Evolutionary conservation across 2,888 invertebrate species (phyloP), one percentile per base, ranked within the genome.

Genomic region (Monopis laevigella): DNA sequence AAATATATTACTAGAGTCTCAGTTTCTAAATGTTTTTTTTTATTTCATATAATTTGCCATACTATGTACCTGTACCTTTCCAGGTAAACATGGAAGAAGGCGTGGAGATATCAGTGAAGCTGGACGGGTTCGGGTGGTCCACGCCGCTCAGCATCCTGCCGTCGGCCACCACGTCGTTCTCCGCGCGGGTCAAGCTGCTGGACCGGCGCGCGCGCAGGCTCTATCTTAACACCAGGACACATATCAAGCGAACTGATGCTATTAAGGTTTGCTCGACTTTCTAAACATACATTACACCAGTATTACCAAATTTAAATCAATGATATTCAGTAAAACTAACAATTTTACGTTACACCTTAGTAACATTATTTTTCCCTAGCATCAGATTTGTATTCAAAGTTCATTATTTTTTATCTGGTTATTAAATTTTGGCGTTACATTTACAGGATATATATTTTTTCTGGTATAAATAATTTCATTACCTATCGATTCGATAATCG

Each of bases 51-150:
- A 21, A 21, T 7, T n/a, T n/a, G n/a, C n/a, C n/a, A n/a, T n/a
- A n/a, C n/a, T n/a, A n/a, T n/a, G n/a, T n/a, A n/a, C n/a, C n/a
- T n/a, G n/a, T n/a, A n/a, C 14, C 2, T 43, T 48, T 49, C 28
- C 58, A 89, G 88, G 84, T 89, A 48, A 86, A 92, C 65, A 83
- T 90, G 6, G 88, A 89, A 39, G 85, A 89, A 48, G 82, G 85
- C 2, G 77, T 93, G 18, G 89, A 91, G 57, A 69, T 97, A 17
- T 85, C 84, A 43, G 84, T 96, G 41, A 87, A 88, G 40, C 71
- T 96, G 45, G 97, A 98, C 55, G 92, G 92, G 46, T 96, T 96
- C 71, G 86, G 87, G 1, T 85, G 87, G 39, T 86, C 88, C 21
- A 86, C 88, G 3, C 84, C 86, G 35, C 71, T 93, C 43, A 68